phyloP scores from a whole-genome alignment of 2,888 invertebrate species.

The Sthenelais limicola region DNA sequence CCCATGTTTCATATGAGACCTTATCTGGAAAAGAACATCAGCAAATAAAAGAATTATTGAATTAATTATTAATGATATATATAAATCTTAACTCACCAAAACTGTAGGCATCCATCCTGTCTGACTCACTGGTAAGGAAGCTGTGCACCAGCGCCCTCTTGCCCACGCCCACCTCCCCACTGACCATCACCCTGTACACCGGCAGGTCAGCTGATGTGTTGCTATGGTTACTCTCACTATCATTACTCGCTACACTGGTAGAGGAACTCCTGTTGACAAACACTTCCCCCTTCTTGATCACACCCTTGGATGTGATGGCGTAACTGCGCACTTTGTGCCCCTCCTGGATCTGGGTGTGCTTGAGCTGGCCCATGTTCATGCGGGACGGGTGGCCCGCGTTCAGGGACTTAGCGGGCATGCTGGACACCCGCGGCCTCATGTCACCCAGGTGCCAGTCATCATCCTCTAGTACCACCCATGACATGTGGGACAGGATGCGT shows the following conservation, averaged over 20 bases:
- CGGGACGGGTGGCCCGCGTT: not conserved
- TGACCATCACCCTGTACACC: constrained; percentile 3
- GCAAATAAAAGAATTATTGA: no score
- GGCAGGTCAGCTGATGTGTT: constrained; percentile 1
- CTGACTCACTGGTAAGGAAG: constrained; percentile 11
- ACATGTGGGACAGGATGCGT: constrained; percentile 11
- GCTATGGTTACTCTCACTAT: not conserved
- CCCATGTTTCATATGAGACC: no score
- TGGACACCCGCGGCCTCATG: constrained; percentile 40
- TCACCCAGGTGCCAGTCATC: constrained; percentile 36
- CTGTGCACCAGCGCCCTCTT: constrained; percentile 34
- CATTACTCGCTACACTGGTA: constrained; percentile 35
- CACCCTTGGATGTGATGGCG: constrained; percentile 31
- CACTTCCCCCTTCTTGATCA: constrained; percentile 27
- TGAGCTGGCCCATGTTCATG: not conserved
- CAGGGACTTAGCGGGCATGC: constrained; percentile 32
- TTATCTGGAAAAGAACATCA: no score
- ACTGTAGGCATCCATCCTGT: not conserved
- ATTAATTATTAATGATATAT: no score
- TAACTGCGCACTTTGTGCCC: constrained; percentile 34
- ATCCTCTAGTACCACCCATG: constrained; percentile 13
- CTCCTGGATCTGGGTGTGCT: not conserved
- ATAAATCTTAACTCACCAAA: constrained; percentile 37
- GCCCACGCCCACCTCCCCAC: constrained; percentile 31
- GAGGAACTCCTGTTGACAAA: not conserved